Evolutionary conservation across 2,888 invertebrate genomes (phyloP), one percentile per base, ranked within the genome.

Genomic region (Plebejus anna): DNA sequence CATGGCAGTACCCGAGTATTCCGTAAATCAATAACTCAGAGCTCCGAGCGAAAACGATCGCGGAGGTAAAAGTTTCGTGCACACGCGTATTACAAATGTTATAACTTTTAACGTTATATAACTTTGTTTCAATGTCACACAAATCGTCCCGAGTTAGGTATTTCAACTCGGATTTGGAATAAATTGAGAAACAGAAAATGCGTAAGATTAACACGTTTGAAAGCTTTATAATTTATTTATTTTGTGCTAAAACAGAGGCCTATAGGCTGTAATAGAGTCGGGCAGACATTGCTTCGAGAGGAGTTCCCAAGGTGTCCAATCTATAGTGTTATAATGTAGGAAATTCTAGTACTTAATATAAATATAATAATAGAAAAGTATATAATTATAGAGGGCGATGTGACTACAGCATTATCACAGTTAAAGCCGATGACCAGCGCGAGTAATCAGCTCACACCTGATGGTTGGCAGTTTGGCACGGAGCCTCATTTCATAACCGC

Each of bases 401-500:
- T 22, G 22, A 22, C 22, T 22, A 22, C 22, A 22, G 22, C 22
- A 22, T 22, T 61, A 28, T 61, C 22, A 28, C 9, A 22, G 61
- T 9, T 61, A 22, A 28, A 61, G 22, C 7, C 22, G 57, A 28
- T 9, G 32, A 13, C 32, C 32, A 13, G 5, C 16, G 61, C 28
- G 32, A 13, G 13, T 13, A 13, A 16, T 32, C 4, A 32, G 66
- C 32, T 66, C 66, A 32, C 13, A 66, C 32, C 66, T 13, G 61
- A 7, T 11, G 47, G 28, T 42, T 9, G 71, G 22, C 42, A 47
- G 42, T 72, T 42, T 72, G 72, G 72, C 72, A 72, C 16, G 4
- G 13, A 72, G 51, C 51, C 38, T n/a, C 9, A 42, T 71, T n/a
- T 42, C 42, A 71, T 42, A 71, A 42, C 71, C 42, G 71, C n/a